Evolutionary conservation across 2,113 vertebrate genomes (phyloP).

Genomic region (Forbesichthys papilliferus): DNA sequence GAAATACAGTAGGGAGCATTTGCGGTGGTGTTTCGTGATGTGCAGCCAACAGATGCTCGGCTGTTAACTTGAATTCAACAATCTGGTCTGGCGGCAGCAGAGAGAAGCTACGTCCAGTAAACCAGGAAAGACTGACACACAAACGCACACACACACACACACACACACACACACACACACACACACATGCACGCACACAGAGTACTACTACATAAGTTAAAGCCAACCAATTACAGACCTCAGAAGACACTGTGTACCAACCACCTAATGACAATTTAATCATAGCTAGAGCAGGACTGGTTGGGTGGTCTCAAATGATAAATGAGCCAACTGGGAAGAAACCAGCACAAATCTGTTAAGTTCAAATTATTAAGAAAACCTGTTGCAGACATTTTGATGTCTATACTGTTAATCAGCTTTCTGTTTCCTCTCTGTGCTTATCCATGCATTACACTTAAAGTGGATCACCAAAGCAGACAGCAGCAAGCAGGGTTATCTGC

Average conservation of each 20-base stretch:
- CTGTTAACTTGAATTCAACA: conserved; percentile 29
- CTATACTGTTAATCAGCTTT: conserved; percentile 11
- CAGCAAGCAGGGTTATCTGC: conserved; percentile 31
- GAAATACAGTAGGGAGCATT: conserved; percentile 31
- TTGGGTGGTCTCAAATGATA: conserved; percentile 53
- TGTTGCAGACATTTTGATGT: not conserved
- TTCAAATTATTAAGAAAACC: conserved; percentile 3
- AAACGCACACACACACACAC: not conserved
- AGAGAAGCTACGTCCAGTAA: conserved; percentile 26
- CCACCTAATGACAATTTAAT: conserved; percentile 50
- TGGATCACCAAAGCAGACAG: conserved; percentile 18
- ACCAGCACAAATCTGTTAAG: conserved; percentile 2
- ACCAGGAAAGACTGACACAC: conserved; percentile 21
- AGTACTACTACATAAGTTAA: conserved; percentile 31
- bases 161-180: not conserved
- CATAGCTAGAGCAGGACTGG: conserved; percentile 19
- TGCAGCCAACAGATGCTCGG: conserved; percentile 47
- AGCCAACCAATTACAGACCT: conserved; percentile 5
- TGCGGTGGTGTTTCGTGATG: conserved; percentile 42
- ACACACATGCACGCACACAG: not conserved
- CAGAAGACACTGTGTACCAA: conserved; percentile 25
- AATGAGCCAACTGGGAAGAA: conserved; percentile 21
- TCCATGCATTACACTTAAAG: conserved; percentile 15
- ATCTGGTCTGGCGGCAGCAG: conserved; percentile 21
- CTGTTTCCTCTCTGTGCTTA: conserved; percentile 16